Base-by-base conservation (phyloP, 2,797 vertebrate genomes). In the Propithecus perrieri region DNA sequence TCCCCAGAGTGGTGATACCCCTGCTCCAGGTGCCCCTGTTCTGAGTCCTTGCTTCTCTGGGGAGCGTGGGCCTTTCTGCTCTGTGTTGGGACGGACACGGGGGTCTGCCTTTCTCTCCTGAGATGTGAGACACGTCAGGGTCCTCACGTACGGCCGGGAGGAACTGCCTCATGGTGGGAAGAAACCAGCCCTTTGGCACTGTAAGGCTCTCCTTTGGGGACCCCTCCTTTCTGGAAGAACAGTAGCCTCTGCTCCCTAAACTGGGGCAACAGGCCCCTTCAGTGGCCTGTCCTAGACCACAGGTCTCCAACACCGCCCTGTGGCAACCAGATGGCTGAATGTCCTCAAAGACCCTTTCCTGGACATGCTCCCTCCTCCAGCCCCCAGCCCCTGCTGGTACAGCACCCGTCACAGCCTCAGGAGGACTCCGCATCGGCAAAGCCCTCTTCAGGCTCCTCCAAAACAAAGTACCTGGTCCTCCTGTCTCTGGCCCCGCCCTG, bases 241-340 rank as follows among this genome's bases (percentile, higher is more conserved):
- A 17, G 24, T 7, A 89, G 28, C 59, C 59, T 81, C n/a, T 76
- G n/a, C 4, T 33, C 50, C 38, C 67, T 67, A 57, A 13, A 65
- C 41, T 9, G 28, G 87, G 65, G 38, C 55, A 53, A 2, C 33
- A 43, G n/a, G 86, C 38, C 30, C 89, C 15, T 11, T 65, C 33
- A 11, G 67, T n/a, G 65, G 76, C 35, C n/a, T n/a, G 35, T 78
- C 74, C 15, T 17, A 86, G 78, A 67, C 50, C 43, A 12, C 53
- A 38, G 35, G 48, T 35, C 55, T 71, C 88, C 6, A 63, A 2
- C 59, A n/a, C 3, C 85, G 89, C 7, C 48, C 17, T 53, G 53
- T 0, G 0, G 24, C 24, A 33, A 61, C 38, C 0, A 0, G 6
- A 7, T 3, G 9, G 14, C 33, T 28, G 30, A 35, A 20, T 9